Conservation (phyloP, 2,113 vertebrate genomes). For the Anoura caudifer region DNA sequence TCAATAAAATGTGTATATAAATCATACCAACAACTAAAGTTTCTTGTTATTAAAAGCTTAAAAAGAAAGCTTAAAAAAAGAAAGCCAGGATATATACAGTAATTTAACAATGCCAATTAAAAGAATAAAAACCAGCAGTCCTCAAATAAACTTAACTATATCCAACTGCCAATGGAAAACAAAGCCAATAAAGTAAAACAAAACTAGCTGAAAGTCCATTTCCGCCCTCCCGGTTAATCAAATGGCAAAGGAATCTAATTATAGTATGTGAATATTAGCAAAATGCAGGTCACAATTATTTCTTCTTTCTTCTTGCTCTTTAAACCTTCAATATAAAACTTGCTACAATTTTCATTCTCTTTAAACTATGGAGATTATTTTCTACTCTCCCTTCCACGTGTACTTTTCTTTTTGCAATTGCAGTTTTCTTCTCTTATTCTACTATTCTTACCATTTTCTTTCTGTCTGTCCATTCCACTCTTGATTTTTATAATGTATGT, state of each 20-base stretch:
- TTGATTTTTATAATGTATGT: background rate
- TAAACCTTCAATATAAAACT: background rate
- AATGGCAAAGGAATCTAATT: background rate
- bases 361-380: background rate
- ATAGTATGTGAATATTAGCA: background rate
- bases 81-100: background rate
- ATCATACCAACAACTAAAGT: background rate
- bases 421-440: background rate
- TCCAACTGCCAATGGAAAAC: background rate
- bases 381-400: background rate
- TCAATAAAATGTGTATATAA: background rate
- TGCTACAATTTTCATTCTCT: background rate
- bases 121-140: conserved; percentile 1
- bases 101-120: conserved; percentile 6
- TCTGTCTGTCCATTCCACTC: background rate
- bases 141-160: conserved; percentile 9
- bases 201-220: background rate
- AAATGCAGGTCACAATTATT: background rate
- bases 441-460: background rate
- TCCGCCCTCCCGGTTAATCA: background rate
- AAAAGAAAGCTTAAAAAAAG: background rate
- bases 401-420: background rate
- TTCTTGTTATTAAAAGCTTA: background rate
- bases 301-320: background rate
- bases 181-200: conserved; percentile 3